phyloP scores from a whole-genome alignment of 2,888 invertebrate species.

The Physocephala rufipes region DNA sequence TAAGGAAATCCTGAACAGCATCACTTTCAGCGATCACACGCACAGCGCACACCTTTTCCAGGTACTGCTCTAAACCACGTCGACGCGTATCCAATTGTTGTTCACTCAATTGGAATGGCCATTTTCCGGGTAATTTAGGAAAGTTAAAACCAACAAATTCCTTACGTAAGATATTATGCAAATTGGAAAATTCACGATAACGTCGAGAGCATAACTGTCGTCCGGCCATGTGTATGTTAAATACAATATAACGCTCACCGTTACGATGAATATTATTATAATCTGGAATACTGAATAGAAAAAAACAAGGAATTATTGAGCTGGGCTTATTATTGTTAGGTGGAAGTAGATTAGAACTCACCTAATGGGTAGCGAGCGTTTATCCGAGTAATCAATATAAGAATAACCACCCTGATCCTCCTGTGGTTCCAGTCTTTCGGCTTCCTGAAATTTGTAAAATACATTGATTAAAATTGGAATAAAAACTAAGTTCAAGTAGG shows the following conservation, averaged over 20 bases:
- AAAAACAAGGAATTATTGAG: neutral
- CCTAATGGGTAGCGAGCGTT: slow-evolving; percentile 82
- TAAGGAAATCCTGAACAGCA: slow-evolving; percentile 96
- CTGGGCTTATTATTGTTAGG: neutral
- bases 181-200: slow-evolving; percentile 92
- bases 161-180: slow-evolving; percentile 88
- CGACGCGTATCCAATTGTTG: slow-evolving; percentile 95
- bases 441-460: slow-evolving; percentile 70
- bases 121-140: slow-evolving; percentile 97
- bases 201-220: slow-evolving; percentile 95
- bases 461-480: too few relatives aligned
- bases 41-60: slow-evolving; percentile 97
- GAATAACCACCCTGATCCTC: slow-evolving; percentile 82
- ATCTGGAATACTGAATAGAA: slow-evolving; percentile 83
- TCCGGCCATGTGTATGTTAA: slow-evolving; percentile 99
- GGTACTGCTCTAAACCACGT: slow-evolving; percentile 95
- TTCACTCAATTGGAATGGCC: slow-evolving; percentile 97
- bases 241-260: slow-evolving; percentile 92
- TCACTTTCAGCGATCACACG: slow-evolving; percentile 98
- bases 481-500: too few relatives aligned
- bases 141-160: slow-evolving; percentile 96
- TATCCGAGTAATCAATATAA: slow-evolving; percentile 92
- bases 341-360: slow-evolving; percentile 35
- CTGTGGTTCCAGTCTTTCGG: slow-evolving; percentile 82
- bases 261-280: slow-evolving; percentile 89